These are phyloP conservation scores for Apteryx mantelli DNA, from an alignment of 2,113 vertebrate genomes.

Conservation along the genomic window DNA sequence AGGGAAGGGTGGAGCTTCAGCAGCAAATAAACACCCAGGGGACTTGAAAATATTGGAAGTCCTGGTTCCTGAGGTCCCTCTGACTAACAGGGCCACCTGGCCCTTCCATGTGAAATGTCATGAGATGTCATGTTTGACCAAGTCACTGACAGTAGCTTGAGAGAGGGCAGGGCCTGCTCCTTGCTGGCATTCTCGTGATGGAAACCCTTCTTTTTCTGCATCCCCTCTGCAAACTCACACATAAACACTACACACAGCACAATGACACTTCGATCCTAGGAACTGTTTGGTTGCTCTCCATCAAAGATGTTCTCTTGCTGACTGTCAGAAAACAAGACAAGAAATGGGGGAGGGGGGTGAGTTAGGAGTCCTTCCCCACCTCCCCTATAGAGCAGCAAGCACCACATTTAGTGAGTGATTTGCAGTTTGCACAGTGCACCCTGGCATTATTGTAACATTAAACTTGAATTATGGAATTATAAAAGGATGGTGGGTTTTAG, in stretches of 20 bases:
- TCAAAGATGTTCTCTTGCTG: not conserved
- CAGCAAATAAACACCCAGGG: not conserved
- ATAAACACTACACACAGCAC: rapidly evolving
- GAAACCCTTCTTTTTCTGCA: not conserved
- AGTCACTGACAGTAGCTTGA: rapidly evolving
- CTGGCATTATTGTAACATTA: not conserved
- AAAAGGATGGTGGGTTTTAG: not conserved
- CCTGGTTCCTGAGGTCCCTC: not conserved
- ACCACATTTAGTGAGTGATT: not conserved
- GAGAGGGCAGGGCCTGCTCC: not conserved
- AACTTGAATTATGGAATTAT: not conserved
- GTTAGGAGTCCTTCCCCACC: not conserved
- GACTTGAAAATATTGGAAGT: not conserved
- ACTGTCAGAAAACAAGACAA: not conserved
- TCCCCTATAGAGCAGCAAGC: not conserved
- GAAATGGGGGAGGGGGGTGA: not conserved
- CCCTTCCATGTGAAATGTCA: not conserved
- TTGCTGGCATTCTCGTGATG: not conserved
- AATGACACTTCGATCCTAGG: not conserved
- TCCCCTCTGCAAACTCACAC: not conserved
- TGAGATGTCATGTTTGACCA: not conserved
- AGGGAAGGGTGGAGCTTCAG: not conserved
- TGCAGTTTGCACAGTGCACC: not conserved
- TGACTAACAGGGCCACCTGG: not conserved
- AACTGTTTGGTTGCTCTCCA: not conserved